Conservation (phyloP, 2,888 invertebrate genomes). For the Orchestes rusci region DNA sequence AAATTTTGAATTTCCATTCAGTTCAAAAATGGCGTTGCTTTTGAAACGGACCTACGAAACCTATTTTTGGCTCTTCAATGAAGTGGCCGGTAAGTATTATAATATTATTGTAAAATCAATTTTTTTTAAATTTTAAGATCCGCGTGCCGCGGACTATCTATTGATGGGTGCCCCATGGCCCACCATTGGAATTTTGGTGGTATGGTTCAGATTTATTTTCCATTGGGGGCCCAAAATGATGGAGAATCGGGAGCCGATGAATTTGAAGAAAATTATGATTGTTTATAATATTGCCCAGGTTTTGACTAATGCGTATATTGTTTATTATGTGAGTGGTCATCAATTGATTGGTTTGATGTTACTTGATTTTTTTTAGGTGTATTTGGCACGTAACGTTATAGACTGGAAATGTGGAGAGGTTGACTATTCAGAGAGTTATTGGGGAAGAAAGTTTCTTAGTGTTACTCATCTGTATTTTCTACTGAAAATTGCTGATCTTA, state of each 20-base stretch:
- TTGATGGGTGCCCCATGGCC: conserved; percentile 46
- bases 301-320: conserved; percentile 29
- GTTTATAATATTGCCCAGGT: conserved; percentile 61
- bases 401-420: conserved; percentile 36
- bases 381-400: conserved; percentile 7
- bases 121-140: conserved; percentile 44
- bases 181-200: conserved; percentile 43
- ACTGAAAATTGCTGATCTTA: conserved; percentile 66
- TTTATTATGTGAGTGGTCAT: conserved; percentile 31
- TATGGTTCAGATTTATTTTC: conserved; percentile 51
- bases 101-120: background rate
- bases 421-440: conserved; percentile 53
- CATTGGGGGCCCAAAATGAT: conserved; percentile 58
- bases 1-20: too few relatives aligned
- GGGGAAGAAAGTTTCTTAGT: conserved; percentile 11
- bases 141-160: conserved; percentile 48
- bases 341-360: too few relatives aligned
- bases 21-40: conserved; percentile 31
- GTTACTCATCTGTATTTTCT: conserved; percentile 12
- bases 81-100: conserved; percentile 21
- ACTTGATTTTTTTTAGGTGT: conserved; percentile 14
- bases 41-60: conserved; percentile 38
- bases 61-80: conserved; percentile 30
- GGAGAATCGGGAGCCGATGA: conserved; percentile 54
- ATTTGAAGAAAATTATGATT: conserved; percentile 51